Conservation (phyloP, 2,888 invertebrate species). For the Drepanosiphum platanoidis region DNA sequence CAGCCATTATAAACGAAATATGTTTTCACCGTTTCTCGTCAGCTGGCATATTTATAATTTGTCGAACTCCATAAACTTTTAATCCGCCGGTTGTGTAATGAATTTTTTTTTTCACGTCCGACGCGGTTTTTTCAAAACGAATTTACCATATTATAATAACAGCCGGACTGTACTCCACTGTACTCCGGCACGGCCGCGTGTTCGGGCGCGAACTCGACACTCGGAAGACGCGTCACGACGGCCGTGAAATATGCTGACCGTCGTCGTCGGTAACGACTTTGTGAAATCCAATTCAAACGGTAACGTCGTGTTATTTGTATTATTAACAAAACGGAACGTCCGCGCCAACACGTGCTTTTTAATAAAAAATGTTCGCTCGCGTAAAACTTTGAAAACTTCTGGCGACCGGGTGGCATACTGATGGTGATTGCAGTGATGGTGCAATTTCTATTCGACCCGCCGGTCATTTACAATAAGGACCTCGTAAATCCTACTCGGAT, state of each 20-base stretch:
- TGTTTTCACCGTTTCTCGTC: slow-evolving; percentile 4
- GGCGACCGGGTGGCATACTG: not conserved
- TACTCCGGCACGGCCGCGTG: no score
- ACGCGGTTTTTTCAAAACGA: not conserved
- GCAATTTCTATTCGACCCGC: not conserved
- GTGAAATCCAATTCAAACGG: not conserved
- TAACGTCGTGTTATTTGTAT: not conserved
- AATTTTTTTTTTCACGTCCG: not conserved
- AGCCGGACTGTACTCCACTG: no score
- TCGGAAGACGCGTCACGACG: no score
- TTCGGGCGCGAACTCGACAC: no score
- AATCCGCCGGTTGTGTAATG: not conserved
- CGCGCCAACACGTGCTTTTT: not conserved
- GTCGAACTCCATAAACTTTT: not conserved
- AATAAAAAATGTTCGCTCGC: not conserved
- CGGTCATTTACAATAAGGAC: slow-evolving; percentile 19
- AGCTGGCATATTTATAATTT: not conserved
- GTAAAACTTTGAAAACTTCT: not conserved
- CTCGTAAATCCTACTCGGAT: not conserved
- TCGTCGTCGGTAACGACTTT: no score
- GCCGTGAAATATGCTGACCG: no score
- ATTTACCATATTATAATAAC: not conserved
- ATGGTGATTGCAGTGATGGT: not conserved
- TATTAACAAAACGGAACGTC: not conserved
- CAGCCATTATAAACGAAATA: not conserved